These are phyloP conservation scores for Sebastolobus altivelis DNA, from an alignment of 2,797 vertebrate genomes.

Conservation along the genomic window DNA sequence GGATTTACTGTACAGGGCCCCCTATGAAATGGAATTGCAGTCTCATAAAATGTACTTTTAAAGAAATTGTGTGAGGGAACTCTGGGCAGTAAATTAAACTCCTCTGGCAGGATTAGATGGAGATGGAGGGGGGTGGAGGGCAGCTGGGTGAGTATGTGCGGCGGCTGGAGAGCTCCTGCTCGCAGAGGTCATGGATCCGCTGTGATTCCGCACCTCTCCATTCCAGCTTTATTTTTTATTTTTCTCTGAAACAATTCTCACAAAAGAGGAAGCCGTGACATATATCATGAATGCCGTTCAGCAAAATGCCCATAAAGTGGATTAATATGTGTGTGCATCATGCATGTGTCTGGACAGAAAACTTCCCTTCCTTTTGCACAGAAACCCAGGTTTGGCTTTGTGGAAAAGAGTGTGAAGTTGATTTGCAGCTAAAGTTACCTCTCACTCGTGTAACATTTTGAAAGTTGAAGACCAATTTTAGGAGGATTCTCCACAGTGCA, in stretches of 20 bases:
- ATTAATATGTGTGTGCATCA: constrained; percentile 17
- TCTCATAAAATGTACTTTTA: constrained; percentile 88
- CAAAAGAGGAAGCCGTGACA: neutral
- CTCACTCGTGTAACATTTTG: constrained; percentile 75
- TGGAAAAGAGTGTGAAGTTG: constrained; percentile 65
- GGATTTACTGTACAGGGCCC: constrained; percentile 84
- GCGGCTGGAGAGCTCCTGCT: constrained; percentile 44
- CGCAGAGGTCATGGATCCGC: constrained; percentile 69
- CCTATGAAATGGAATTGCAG: constrained; percentile 86
- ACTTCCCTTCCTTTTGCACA: constrained; percentile 18
- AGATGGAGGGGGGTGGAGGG: constrained; percentile 49
- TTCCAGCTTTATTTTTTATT: constrained; percentile 49
- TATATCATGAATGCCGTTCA: neutral
- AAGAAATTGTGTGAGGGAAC: constrained; percentile 85
- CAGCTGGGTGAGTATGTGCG: constrained; percentile 57
- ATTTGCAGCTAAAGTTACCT: constrained; percentile 75
- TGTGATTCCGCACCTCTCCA: constrained; percentile 67
- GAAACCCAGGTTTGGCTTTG: constrained; percentile 52
- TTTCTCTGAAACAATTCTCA: constrained; percentile 40
- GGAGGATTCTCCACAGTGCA: constrained; percentile 78
- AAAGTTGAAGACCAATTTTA: constrained; percentile 80
- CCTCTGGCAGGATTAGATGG: constrained; percentile 83
- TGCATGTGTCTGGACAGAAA: constrained; percentile 1
- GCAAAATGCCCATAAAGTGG: constrained; percentile 28
- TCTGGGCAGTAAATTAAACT: constrained; percentile 87